Evolutionary conservation across 2,888 invertebrate genomes (phyloP), one percentile per base, ranked within the genome.

Genomic region (Ectropis crepuscularia): DNA sequence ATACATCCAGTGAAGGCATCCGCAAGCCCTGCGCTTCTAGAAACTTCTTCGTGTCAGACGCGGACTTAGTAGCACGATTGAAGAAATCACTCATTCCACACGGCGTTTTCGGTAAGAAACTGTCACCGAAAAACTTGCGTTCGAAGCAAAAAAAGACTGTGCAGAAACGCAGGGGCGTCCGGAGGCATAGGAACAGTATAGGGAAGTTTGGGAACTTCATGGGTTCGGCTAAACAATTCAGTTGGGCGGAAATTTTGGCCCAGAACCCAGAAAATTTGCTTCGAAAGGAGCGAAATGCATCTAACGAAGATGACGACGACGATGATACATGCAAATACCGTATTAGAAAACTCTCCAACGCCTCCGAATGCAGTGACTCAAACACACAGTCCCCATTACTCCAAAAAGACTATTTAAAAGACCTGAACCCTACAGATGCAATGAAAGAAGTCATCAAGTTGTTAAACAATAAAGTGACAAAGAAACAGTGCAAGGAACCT

Each of bases 391-490:
- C 88, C 0, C 90, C 86, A 0, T 71, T 88, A 38, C 77, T 87
- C 69, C 92, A 88, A 71, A 90, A 84, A 81, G 93, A 86, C 79
- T 94, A 86, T 72, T 81, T 95, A 54, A 81, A 86, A 55, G 81
- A 82, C n/a, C 71, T 93, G 61, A 95, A 94, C 75, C 96, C 96
- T 0, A 96, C 96, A 0, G 94, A 95, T 51, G 96, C 96, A 0
- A 96, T 96, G 96, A 89, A 95, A 67, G 94, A 95, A 70, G 94
- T 96, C 0, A 86, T 95, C 59, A 93, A 94, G 45, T 94, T 91
- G 76, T 94, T 94, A 74, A 94, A 94, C 72, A 95, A 95, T 62
- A 94, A 93, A 78, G 78, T 85, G 16, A 63, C 85, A 0, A 87
- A 88, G 0, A 87, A 86, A 78, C 54, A 61, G 6, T n/a, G 50